A percentile compares a stretch with the other conserved stretches of the same genome.
Conservation (phyloP, 2,888 invertebrate genomes). For the Chirona hameri region DNA sequence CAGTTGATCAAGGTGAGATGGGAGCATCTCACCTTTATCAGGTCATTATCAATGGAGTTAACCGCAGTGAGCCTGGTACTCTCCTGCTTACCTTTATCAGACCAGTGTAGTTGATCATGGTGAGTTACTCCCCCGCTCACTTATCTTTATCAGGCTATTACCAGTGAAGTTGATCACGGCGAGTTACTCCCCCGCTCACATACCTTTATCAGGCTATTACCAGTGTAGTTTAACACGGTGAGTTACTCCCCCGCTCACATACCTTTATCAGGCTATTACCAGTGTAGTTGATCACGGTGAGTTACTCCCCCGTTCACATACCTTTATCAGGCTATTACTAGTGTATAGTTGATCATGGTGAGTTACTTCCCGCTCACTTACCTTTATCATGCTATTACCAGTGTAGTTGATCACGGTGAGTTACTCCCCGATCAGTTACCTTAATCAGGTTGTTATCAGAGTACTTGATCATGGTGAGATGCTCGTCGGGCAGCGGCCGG, state of each 20-base stretch:
- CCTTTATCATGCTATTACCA: not conserved
- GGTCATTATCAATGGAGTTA: not conserved
- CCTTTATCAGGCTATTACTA: no score
- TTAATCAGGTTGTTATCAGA: not conserved
- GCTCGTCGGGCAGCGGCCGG: not conserved
- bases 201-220: no score
- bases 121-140: no score
- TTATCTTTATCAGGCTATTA: no score
- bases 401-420: not conserved
- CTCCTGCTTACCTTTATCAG: not conserved
- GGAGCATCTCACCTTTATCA: no score
- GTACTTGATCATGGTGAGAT: not conserved
- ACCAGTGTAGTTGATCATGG: no score
- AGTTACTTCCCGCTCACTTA: not conserved
- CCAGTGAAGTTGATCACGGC: no score
- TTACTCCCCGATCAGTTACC: not conserved
- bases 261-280: not conserved
- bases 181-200: no score
- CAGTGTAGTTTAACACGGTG: not conserved
- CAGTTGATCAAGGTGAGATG: no score
- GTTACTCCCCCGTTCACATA: no score
- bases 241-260: not conserved
- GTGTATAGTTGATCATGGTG: not conserved
- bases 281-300: not conserved
- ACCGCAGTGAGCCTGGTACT: not conserved